phyloP scores from a whole-genome alignment of 2,797 vertebrate genomes.

The Brachyalestes nurse region DNA sequence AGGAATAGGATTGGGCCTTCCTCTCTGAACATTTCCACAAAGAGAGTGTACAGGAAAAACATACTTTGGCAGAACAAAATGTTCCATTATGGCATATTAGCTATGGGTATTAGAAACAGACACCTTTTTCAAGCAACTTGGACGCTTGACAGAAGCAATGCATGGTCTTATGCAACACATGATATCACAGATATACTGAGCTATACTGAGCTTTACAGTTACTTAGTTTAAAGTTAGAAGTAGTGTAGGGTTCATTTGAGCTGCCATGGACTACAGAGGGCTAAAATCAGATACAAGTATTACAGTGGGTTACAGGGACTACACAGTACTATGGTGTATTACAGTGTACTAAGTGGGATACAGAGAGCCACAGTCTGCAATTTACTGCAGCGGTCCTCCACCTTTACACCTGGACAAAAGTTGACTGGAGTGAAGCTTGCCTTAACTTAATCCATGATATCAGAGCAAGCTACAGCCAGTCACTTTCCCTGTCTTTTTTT shows the following conservation, averaged over 20 bases:
- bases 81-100: neutral
- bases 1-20: neutral
- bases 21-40: constrained; percentile 8
- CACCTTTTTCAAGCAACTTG: neutral
- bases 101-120: constrained; percentile 37
- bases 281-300: no score
- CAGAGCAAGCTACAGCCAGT: no score
- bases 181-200: neutral
- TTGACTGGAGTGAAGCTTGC: no score
- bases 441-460: no score
- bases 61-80: constrained; percentile 10
- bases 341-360: no score
- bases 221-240: neutral
- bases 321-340: no score
- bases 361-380: no score
- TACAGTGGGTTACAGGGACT: no score
- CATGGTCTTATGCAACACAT: neutral
- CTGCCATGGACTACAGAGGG: neutral
- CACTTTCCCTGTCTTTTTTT: no score
- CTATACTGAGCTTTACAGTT: neutral
- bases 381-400: no score
- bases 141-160: neutral
- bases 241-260: neutral
- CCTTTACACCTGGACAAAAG: no score
- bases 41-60: neutral